A percentile compares a stretch with the other conserved stretches of the same genome.
These are phyloP conservation scores for Philopedon plagiatum DNA, from an alignment of 2,888 invertebrate genomes.

Conservation along the genomic window DNA sequence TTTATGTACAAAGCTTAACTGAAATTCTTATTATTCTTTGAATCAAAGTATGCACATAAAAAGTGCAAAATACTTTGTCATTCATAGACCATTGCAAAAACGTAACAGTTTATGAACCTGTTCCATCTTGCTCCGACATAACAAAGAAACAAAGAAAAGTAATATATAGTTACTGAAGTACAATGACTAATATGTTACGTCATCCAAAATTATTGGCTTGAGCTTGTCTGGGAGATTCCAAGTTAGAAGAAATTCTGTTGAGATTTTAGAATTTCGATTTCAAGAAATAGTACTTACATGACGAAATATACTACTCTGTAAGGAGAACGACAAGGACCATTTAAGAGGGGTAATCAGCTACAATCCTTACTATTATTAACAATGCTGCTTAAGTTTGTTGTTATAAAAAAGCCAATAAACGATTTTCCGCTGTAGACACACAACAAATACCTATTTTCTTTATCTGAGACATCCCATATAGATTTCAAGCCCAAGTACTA, in stretches of 20 bases:
- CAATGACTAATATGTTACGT: constrained; percentile 25
- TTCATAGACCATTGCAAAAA: background rate
- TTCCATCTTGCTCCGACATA: background rate
- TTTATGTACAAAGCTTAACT: too few species aligned
- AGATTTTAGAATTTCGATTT: background rate
- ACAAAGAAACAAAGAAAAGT: constrained; percentile 20
- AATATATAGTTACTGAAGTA: constrained; percentile 16
- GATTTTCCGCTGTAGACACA: too few species aligned
- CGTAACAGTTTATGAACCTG: background rate
- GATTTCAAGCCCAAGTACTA: too few species aligned
- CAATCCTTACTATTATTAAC: too few species aligned
- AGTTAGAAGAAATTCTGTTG: background rate
- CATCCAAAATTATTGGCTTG: constrained; percentile 25
- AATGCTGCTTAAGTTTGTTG: too few species aligned
- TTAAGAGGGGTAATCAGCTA: too few species aligned
- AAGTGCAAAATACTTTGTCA: background rate
- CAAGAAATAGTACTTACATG: background rate
- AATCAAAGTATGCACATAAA: background rate
- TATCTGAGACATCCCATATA: too few species aligned
- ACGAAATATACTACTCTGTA: too few species aligned
- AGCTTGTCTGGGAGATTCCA: constrained; percentile 5
- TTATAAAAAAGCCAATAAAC: too few species aligned
- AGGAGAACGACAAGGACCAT: too few species aligned
- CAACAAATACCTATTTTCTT: too few species aligned
- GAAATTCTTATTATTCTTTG: too few species aligned